These are phyloP conservation scores for Colossoma macropomum DNA, from an alignment of 2,113 vertebrate genomes.

Conservation along the genomic window DNA sequence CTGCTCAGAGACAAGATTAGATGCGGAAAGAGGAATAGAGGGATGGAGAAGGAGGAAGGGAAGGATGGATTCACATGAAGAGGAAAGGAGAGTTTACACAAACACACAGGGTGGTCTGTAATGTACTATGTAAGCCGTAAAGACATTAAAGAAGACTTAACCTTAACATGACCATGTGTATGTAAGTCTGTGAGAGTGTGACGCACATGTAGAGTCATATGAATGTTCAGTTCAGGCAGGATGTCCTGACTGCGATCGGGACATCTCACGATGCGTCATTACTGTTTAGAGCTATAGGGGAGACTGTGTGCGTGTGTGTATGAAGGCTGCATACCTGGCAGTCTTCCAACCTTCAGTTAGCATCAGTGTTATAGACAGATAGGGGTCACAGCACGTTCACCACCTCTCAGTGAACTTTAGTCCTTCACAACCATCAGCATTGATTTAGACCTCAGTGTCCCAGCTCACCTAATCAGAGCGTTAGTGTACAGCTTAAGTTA, in stretches of 20 bases:
- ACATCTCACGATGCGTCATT: neutral
- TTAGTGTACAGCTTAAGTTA: neutral
- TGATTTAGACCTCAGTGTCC: neutral
- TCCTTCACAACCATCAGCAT: neutral
- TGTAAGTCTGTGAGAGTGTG: neutral
- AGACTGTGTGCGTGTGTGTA: constrained; percentile 7
- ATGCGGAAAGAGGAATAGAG: neutral
- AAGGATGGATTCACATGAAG: neutral
- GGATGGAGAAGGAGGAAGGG: neutral
- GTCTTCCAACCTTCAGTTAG: neutral
- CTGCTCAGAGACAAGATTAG: neutral
- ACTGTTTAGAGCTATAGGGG: constrained; percentile 4
- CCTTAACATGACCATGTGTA: constrained; percentile 4
- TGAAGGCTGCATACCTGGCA: constrained; percentile 2
- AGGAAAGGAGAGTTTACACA: constrained; percentile 24
- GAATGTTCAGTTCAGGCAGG: neutral
- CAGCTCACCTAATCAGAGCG: neutral
- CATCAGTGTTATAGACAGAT: neutral
- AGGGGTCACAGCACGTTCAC: neutral
- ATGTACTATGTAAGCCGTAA: constrained; percentile 7
- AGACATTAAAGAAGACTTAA: neutral
- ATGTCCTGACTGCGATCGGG: neutral
- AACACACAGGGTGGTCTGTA: constrained; percentile 37
- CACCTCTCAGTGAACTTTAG: neutral
- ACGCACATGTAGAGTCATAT: neutral